Evolutionary conservation across 2,888 invertebrate species (phyloP), one percentile per base, ranked within the genome.

Genomic region (Hemaris fuciformis): DNA sequence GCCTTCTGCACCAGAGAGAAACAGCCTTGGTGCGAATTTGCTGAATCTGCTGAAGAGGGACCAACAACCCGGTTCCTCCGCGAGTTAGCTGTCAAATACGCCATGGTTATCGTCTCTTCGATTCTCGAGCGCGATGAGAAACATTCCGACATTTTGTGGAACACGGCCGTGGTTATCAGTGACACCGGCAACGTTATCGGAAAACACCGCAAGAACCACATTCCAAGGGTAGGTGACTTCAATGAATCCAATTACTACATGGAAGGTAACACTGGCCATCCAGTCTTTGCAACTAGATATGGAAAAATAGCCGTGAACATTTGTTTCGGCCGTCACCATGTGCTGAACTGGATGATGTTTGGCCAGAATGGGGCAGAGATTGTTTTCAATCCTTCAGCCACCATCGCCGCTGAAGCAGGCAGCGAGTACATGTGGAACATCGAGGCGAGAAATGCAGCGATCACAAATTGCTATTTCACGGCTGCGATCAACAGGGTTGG

Each of bases 231-330:
- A 1, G 99, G 99, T 0, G 99, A 99, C 87, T 99, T 99, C 87
- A 99, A 99, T 83, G 99, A 99, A 91, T 98, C 99, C 0, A 99
- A 98, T 58, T 99, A 99, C 84, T 99, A 99, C 87, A 95, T 97
- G 94, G 99, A 99, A 88, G 98, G 99, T 0, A 96, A 97, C 77
- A 96, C 98, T 0, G 99, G 99, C 0, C 99, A 99, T 89, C 98
- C 97, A 0, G 99, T 99, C 7, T 98, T 98, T 76, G 89, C 96
- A 77, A 98, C 98, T 0, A 94, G 95, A 62, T 98, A 95, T 81
- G 98, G 98, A 8, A 96, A 95, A 80, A 96, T 99, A 65, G 99
- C 96, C 0, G 94, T 99, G 5, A 99, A 99, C 81, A 99, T 99
- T 73, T 99, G 99, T 87, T 99, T 99, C 84, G 99, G 98, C 0